Base-by-base conservation (phyloP, 1,140 invertebrate species). In the Bradynema listronoti region DNA sequence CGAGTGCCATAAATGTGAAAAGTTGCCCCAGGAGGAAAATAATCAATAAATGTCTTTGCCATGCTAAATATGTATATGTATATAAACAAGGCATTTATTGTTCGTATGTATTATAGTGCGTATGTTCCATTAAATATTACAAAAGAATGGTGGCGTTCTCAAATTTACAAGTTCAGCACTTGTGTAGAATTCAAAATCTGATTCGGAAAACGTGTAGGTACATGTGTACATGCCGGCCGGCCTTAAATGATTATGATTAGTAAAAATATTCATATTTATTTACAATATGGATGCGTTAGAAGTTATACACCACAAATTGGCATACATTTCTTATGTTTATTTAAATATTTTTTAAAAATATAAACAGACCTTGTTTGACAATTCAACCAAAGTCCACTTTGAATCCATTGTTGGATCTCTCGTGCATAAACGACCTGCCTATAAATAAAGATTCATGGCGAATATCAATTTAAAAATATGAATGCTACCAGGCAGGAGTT, bases 211-310 rank as follows among this genome's bases (percentile, higher is more conserved):
- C 27, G 57, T 65, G 36, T 69, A 69, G 30, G 66, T 50, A 41
- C 67, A 69, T 1, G 69, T 73, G 42, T 73, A 65, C 67, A 73
- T 69, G 29, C 70, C 67, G 7, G 39, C 52, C 1, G 66, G 66
- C 36, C 64, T 64, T 33, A 42, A 46, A 43, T 33, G 14, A 6
- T 34, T 22, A 47, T 11, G n/a, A n/a, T n/a, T n/a, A n/a, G n/a
- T n/a, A n/a, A n/a, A n/a, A n/a, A n/a, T n/a, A n/a, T n/a, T n/a
- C n/a, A n/a, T n/a, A n/a, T n/a, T n/a, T n/a, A n/a, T n/a, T n/a
- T n/a, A n/a, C n/a, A n/a, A n/a, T n/a, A n/a, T n/a, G n/a, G n/a
- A n/a, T n/a, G n/a, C n/a, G n/a, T n/a, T n/a, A n/a, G n/a, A n/a
- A n/a, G n/a, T n/a, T n/a, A n/a, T n/a, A n/a, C n/a, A n/a, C n/a